These are phyloP conservation scores for Caenorhabditis sp. DNA, from an alignment of 2,888 invertebrate species.

Conservation along the genomic window DNA sequence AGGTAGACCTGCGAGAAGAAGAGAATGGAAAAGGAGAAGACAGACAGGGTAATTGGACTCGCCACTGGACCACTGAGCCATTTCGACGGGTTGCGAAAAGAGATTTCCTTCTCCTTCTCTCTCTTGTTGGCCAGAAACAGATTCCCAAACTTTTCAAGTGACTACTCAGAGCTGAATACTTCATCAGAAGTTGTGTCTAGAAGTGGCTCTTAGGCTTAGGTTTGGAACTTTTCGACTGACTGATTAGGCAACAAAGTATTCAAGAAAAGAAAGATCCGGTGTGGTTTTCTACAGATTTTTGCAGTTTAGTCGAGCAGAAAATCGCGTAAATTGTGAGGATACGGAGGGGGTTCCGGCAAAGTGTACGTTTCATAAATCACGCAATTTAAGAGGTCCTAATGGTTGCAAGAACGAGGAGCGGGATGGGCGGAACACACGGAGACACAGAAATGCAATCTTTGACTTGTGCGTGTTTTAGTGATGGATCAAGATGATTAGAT, in stretches of 20 bases:
- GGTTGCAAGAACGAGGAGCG: too few species aligned
- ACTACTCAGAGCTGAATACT: neutral
- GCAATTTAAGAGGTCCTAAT: neutral
- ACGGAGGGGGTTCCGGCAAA: conserved; percentile 40
- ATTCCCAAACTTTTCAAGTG: neutral
- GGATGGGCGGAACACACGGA: too few species aligned
- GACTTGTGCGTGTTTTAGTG: too few species aligned
- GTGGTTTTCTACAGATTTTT: too few species aligned
- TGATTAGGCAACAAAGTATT: neutral
- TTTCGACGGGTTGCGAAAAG: conserved; percentile 11
- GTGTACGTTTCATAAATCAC: conserved; percentile 43
- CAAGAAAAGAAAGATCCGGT: neutral
- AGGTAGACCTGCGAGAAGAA: conserved; percentile 17
- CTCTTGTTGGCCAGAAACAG: neutral
- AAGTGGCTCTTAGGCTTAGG: neutral
- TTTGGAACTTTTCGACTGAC: neutral
- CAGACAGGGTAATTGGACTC: conserved; percentile 29
- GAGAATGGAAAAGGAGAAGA: neutral
- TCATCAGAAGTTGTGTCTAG: too few species aligned
- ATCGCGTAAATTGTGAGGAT: conserved; percentile 39
- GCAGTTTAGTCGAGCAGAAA: conserved; percentile 31
- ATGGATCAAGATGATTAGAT: too few species aligned
- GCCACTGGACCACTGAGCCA: conserved; percentile 22
- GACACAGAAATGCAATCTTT: too few species aligned
- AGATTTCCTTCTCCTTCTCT: too few species aligned